These are phyloP conservation scores for Callospermophilus lateralis DNA, from an alignment of 2,113 vertebrate genomes.

Conservation along the genomic window DNA sequence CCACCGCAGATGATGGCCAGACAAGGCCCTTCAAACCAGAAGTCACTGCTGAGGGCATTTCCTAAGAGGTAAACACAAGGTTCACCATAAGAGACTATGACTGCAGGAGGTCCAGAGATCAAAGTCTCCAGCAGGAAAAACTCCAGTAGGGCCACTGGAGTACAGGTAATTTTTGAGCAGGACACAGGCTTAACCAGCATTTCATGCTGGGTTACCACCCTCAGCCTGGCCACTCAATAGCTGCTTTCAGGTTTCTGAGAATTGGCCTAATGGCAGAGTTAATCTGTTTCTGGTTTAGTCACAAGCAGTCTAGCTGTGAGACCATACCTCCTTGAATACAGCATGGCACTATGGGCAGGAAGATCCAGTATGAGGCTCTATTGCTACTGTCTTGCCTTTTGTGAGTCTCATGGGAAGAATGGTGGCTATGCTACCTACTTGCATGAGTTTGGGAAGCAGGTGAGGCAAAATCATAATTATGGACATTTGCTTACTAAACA, in stretches of 20 bases:
- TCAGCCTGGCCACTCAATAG: background rate
- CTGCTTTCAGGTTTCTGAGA: background rate
- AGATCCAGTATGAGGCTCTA: background rate
- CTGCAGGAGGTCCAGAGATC: conserved; percentile 40
- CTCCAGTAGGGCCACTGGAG: background rate
- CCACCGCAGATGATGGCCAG: background rate
- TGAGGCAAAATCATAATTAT: background rate
- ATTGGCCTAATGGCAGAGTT: background rate
- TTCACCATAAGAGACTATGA: background rate
- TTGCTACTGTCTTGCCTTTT: background rate
- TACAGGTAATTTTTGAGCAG: background rate
- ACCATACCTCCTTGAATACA: background rate
- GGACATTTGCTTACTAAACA: background rate
- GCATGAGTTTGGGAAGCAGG: background rate
- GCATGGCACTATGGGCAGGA: background rate
- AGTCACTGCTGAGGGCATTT: background rate
- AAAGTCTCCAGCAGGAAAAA: conserved; percentile 5
- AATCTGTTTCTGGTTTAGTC: background rate
- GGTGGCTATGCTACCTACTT: background rate
- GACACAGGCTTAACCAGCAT: background rate
- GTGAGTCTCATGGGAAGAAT: background rate
- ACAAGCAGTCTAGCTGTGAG: background rate
- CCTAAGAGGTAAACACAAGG: background rate
- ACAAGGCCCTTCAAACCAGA: background rate
- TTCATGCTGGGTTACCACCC: background rate